A percentile compares a stretch with the other conserved stretches of the same genome.
phyloP scores from a whole-genome alignment of 2,113 vertebrate genomes.

The Nannospalax galili region DNA sequence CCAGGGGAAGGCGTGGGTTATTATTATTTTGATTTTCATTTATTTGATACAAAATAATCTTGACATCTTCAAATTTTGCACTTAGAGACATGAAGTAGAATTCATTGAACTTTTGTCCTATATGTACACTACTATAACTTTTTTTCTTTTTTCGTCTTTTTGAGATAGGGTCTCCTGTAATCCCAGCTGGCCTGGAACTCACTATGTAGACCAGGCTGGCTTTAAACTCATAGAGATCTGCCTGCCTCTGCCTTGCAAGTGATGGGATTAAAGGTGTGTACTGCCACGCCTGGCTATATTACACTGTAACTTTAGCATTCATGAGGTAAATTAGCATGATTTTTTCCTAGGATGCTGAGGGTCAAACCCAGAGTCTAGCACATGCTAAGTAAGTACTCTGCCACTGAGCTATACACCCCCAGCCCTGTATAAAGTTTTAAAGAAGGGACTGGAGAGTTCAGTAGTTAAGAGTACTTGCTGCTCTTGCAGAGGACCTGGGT shows the following conservation, averaged over 20 bases:
- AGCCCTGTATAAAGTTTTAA: constrained; percentile 33
- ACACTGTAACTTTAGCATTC: constrained; percentile 30
- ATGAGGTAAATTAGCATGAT: constrained; percentile 41
- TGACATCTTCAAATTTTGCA: constrained; percentile 35
- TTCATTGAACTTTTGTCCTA: constrained; percentile 48
- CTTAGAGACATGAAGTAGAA: constrained; percentile 20
- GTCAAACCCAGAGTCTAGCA: not conserved
- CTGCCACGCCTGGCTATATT: too few species aligned
- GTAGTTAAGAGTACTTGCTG: too few species aligned
- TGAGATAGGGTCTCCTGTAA: too few species aligned
- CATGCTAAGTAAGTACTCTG: not conserved
- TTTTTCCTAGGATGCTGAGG: not conserved
- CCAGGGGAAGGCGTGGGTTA: not conserved
- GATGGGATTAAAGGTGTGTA: too few species aligned
- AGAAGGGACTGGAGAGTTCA: not conserved
- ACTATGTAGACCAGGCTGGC: too few species aligned
- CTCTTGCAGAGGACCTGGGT: too few species aligned
- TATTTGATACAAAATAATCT: constrained; percentile 13
- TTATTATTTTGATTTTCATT: not conserved
- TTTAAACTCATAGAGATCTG: too few species aligned
- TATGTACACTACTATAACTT: constrained; percentile 17
- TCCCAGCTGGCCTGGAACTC: too few species aligned
- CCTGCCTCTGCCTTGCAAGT: too few species aligned
- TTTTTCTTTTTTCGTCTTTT: too few species aligned
- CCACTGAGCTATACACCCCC: not conserved